Evolutionary conservation across 2,113 vertebrate species (phyloP).

Genomic region (Scortum barcoo): DNA sequence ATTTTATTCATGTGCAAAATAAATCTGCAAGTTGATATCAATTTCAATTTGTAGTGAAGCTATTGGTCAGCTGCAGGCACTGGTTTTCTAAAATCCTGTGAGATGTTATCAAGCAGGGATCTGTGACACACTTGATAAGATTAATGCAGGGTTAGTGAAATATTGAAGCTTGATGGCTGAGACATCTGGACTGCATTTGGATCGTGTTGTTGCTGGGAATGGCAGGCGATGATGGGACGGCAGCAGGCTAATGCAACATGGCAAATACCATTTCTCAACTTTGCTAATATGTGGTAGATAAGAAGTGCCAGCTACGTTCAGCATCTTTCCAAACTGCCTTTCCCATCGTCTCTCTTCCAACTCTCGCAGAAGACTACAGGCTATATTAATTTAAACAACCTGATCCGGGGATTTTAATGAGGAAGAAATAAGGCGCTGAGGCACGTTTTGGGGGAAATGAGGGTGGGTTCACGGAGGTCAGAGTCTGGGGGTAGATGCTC

Average conservation of each 20-base stretch:
- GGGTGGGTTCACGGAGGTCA: conserved; percentile 88
- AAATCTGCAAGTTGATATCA: conserved; percentile 21
- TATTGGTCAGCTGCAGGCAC: conserved; percentile 68
- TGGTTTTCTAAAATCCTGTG: conserved; percentile 61
- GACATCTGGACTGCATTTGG: conserved; percentile 87
- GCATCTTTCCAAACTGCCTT: conserved; percentile 60
- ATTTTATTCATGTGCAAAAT: conserved; percentile 36
- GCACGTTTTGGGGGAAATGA: conserved; percentile 75
- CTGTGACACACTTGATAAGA: conserved; percentile 81
- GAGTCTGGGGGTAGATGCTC: conserved; percentile 90
- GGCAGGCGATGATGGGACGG: conserved; percentile 80
- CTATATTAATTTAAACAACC: conserved; percentile 54
- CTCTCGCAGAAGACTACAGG: conserved; percentile 38
- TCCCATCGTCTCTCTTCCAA: conserved; percentile 61
- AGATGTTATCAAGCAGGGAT: conserved; percentile 82
- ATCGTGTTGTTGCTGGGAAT: conserved; percentile 80
- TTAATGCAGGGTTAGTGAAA: conserved; percentile 81
- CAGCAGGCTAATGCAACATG: conserved; percentile 76
- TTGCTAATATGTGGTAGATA: conserved; percentile 77
- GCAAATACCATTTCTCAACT: conserved; percentile 74
- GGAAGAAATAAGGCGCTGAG: conserved; percentile 81
- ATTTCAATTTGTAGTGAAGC: conserved; percentile 47
- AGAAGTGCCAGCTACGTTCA: conserved; percentile 75
- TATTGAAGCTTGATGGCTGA: conserved; percentile 78
- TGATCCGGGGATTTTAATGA: conserved; percentile 89